Base-by-base conservation (phyloP, 2,888 invertebrate species). In the Rhagonycha fulva region DNA sequence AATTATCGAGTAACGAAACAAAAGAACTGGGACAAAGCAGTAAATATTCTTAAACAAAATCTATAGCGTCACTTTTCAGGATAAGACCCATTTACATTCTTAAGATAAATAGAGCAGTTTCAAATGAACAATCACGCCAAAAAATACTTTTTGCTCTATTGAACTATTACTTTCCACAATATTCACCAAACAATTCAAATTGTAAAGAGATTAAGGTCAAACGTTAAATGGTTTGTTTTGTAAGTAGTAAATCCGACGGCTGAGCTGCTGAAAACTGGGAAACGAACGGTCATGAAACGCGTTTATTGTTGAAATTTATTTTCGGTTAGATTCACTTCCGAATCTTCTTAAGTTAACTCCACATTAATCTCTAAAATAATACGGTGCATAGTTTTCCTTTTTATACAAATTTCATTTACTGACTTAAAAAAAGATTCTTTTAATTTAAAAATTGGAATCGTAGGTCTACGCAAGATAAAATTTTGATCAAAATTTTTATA, bases 151-250 rank as follows among this genome's bases (percentile, higher is more conserved):
- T 47, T 47, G 47, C 47, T 47, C 47, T 47, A 47, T 47, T 47
- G 68, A 28, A 68, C 62, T 24, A 23, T 62, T 66, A 12, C 26
- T 66, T 66, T 66, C n/a, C 23, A 66, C 26, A 66, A 66, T 66
- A 72, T 30, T 75, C 24, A 62, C 63, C 24, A 69, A 72, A 68
- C 75, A 67, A 66, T 70, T 71, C 61, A 71, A 77, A 81, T 78
- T 77, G 79, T 80, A 81, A 82, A 80, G 80, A 80, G 82, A 82
- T 82, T 82, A 82, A 80, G 82, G 81, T 81, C 82, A 81, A 81
- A 82, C 81, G 82, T 81, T 83, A 83, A 83, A 83, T 81, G 83
- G 82, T 83, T 83, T 83, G 82, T 83, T 83, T 83, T 83, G 83
- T 83, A 82, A 83, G 82, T 82, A 82, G 83, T 83, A 83, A 83